Conservation (phyloP, 2,888 invertebrate genomes). For the Seira ritae region DNA sequence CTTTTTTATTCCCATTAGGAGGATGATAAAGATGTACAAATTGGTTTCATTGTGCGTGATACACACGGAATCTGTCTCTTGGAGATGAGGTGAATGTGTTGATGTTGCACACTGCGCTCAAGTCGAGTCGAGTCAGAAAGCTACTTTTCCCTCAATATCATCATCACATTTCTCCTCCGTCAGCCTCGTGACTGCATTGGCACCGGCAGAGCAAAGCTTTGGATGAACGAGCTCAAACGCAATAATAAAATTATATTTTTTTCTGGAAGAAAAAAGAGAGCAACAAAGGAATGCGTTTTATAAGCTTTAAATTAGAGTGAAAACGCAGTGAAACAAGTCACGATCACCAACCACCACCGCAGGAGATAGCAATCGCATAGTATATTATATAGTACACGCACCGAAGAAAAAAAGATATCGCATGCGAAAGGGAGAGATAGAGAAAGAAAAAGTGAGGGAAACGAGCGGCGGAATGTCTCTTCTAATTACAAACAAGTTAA, state of each 20-base stretch:
- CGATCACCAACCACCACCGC: conserved; percentile 1
- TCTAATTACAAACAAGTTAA: conserved; percentile 69
- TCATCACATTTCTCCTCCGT: background rate
- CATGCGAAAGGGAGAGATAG: background rate
- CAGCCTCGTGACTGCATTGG: background rate
- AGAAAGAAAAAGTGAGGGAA: conserved; percentile 5
- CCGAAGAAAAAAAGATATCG: background rate
- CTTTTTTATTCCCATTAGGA: background rate
- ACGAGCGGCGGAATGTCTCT: conserved; percentile 57
- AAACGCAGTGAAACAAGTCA: conserved; percentile 21
- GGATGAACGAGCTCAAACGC: background rate
- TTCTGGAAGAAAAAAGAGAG: too few relatives aligned
- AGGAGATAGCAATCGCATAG: background rate
- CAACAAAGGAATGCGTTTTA: too few relatives aligned
- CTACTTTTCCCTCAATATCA: background rate
- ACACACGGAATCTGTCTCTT: background rate
- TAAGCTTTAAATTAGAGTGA: background rate
- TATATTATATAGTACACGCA: background rate
- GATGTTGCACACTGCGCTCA: background rate
- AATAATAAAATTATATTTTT: conserved; percentile 27
- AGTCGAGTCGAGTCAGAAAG: background rate
- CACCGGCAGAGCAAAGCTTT: background rate
- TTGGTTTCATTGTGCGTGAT: conserved; percentile 34
- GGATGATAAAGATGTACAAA: conserved; percentile 24
- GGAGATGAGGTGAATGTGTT: too few relatives aligned